Conservation (phyloP, 2,113 vertebrate genomes). For the Heterotilapia buettikoferi region DNA sequence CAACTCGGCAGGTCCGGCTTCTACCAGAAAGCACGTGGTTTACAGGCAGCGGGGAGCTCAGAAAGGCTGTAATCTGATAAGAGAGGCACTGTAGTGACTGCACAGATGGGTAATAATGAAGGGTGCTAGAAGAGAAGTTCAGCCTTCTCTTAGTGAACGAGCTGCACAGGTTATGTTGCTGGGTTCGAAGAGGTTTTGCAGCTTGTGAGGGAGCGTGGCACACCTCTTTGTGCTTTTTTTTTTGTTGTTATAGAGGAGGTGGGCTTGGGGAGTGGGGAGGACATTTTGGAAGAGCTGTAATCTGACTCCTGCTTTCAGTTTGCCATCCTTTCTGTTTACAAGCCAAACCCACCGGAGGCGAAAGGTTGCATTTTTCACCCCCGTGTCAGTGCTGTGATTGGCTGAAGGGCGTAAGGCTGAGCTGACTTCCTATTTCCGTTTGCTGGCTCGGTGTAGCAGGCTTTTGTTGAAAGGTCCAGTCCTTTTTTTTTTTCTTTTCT, state of each 20-base stretch:
- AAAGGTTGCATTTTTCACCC: slow-evolving; percentile 47
- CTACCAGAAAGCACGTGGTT: slow-evolving; percentile 52
- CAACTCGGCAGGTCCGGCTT: background rate
- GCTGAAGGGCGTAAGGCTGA: background rate
- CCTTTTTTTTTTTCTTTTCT: background rate
- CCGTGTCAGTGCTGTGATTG: slow-evolving; percentile 24
- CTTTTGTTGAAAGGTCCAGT: slow-evolving; percentile 58
- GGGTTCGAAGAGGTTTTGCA: background rate
- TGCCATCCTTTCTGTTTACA: slow-evolving; percentile 21
- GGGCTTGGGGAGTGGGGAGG: slow-evolving; percentile 17
- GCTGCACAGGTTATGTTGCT: no score
- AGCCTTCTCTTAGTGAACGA: no score
- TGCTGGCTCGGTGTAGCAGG: slow-evolving; percentile 14
- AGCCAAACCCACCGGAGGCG: slow-evolving; percentile 40
- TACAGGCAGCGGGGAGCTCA: background rate
- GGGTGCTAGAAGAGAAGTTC: fast-evolving
- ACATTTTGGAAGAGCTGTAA: slow-evolving; percentile 41
- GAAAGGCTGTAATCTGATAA: background rate
- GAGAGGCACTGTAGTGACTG: no score
- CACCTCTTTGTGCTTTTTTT: background rate
- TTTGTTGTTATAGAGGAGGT: background rate
- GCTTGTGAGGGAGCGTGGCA: background rate
- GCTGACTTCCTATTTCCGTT: slow-evolving; percentile 65
- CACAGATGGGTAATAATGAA: no score
- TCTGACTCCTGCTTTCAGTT: slow-evolving; percentile 68